Conservation (phyloP, 2,113 vertebrate species). For the Scophthalmus maximus region DNA sequence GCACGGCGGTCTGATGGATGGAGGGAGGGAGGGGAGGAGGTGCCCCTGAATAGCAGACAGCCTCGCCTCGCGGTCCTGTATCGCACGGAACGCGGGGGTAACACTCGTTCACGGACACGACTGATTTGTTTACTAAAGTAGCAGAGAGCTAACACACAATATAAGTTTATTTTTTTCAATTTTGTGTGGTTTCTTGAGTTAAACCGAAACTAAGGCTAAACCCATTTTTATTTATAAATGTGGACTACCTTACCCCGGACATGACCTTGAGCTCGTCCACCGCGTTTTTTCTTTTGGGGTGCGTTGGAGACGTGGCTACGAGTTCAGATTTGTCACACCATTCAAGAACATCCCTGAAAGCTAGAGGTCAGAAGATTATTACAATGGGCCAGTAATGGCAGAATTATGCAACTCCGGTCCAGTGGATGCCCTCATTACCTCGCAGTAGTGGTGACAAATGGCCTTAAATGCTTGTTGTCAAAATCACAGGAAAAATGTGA, state of each 20-base stretch:
- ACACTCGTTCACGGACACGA: neutral
- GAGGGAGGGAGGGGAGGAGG: slow-evolving; percentile 57
- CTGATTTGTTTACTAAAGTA: slow-evolving; percentile 8
- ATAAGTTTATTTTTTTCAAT: neutral
- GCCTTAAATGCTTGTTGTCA: slow-evolving; percentile 78
- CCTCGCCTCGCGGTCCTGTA: slow-evolving; percentile 15
- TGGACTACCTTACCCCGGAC: neutral
- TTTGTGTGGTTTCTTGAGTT: neutral
- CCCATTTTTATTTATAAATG: slow-evolving; percentile 25
- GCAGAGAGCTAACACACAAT: neutral
- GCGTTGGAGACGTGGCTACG: slow-evolving; percentile 37
- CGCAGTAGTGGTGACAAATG: slow-evolving; percentile 76
- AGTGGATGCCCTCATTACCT: slow-evolving; percentile 78
- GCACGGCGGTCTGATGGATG: slow-evolving; percentile 53
- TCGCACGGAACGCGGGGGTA: too few species aligned
- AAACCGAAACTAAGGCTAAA: slow-evolving; percentile 11
- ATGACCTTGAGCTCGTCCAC: slow-evolving; percentile 63
- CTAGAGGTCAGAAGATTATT: slow-evolving; percentile 83
- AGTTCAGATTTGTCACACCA: slow-evolving; percentile 74
- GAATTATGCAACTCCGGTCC: slow-evolving; percentile 82
- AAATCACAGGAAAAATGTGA: slow-evolving; percentile 75
- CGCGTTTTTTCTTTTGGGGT: slow-evolving; percentile 49
- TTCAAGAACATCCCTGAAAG: slow-evolving; percentile 80
- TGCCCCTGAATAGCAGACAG: slow-evolving; percentile 62
- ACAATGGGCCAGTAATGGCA: slow-evolving; percentile 80